Evolutionary conservation across 2,113 vertebrate species (phyloP), one percentile per base, ranked within the genome.

Genomic region (Dinomys branickii): DNA sequence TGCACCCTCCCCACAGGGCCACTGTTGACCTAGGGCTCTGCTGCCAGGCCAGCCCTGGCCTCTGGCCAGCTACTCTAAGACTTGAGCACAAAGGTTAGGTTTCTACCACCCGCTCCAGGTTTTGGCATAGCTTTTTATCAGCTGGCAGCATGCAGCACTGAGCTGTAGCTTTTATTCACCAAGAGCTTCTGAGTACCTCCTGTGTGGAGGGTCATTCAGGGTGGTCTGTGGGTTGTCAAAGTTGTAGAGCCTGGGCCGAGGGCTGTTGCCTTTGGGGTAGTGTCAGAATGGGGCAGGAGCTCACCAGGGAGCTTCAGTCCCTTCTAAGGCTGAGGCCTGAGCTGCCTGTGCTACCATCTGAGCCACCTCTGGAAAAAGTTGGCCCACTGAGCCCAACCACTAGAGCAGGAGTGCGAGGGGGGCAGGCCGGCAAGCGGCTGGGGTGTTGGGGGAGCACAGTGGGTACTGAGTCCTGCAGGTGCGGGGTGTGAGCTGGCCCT

Each of bases 101-200:
- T 67, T 81, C 90, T 50, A 1, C 41, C 33, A 28, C 28, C 35
- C 11, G 11, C 28, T 63, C 54, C 82, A 33, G 5, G 69, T n/a
- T 26, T 24, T 0, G 50, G 20, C 54, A 63, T 10, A 41, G 13
- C 8, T 58, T 67, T 85, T 35, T 28, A 13, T 69, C 47, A 14
- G 30, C 59, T 47, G 20, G 4, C 0, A 2, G 19, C 35, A 59
- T 3, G 13, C n/a, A 59, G 14, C 19, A 4, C 30, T 5, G 83
- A 28, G 17, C 28, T 12, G 2, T 10, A 38, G 78, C 35, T 7
- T 1, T 0, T 7, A 38, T 4, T 63, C 33, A 28, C 1, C 6
- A 28, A 13, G 44, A 85, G 69, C 71, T 67, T 22, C 33, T 28
- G 28, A 22, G 77, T 10, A 11, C 41, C 56, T 50, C 41, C 52